A percentile compares a stretch with the other conserved stretches of the same genome.
Conservation (phyloP, 2,113 vertebrate species). For the Piaya cayana region DNA sequence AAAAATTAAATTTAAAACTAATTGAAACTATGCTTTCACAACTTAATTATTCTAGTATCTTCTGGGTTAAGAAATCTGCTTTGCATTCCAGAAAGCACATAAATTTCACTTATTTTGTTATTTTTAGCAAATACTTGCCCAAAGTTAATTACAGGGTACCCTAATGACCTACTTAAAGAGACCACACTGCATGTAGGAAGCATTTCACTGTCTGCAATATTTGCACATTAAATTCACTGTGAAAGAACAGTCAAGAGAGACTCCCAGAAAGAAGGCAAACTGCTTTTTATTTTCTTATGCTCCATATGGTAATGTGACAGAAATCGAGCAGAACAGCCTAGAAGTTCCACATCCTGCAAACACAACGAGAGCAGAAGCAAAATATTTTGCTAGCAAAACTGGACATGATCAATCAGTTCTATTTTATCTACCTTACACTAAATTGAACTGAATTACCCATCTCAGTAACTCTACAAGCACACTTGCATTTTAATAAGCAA, state of each 20-base stretch:
- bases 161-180: conserved; percentile 15
- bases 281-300: not conserved
- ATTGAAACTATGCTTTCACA: not conserved
- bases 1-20: not conserved
- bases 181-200: not conserved
- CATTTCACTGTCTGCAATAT: not conserved
- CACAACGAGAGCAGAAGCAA: not conserved
- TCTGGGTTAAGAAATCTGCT: not conserved
- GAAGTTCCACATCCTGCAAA: not conserved
- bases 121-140: conserved; percentile 11
- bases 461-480: not conserved
- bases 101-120: not conserved
- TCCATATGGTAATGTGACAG: not conserved
- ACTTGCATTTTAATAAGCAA: not conserved
- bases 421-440: not conserved
- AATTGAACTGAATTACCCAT: not conserved
- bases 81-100: not conserved
- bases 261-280: not conserved
- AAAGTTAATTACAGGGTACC: conserved; percentile 20
- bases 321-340: not conserved
- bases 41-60: not conserved
- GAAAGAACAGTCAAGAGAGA: not conserved
- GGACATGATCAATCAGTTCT: not conserved
- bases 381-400: not conserved
- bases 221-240: not conserved